Conservation (phyloP, 2,113 vertebrate species). For the Romanogobio albipinnatus region DNA sequence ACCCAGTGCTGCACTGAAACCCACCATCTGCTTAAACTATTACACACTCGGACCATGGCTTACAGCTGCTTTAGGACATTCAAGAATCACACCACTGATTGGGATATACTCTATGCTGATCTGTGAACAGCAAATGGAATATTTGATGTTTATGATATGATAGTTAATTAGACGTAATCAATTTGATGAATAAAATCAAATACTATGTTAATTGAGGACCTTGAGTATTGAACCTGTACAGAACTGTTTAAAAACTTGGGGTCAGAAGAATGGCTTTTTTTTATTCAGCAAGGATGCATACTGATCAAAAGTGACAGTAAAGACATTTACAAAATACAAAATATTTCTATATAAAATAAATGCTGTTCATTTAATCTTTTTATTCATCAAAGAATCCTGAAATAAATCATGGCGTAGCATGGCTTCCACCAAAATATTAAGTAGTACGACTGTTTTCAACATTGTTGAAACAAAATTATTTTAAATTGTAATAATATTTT, state of each 20-base stretch:
- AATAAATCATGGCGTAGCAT: not conserved
- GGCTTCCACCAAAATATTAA: not conserved
- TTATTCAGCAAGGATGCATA: not conserved
- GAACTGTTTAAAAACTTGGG: not conserved
- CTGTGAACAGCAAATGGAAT: not conserved
- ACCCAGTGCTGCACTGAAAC: slow-evolving; percentile 35
- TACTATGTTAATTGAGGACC: not conserved
- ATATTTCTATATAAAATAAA: not conserved
- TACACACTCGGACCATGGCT: not conserved
- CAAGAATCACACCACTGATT: not conserved
- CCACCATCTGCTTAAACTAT: slow-evolving; percentile 15
- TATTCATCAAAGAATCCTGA: not conserved
- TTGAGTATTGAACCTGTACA: not conserved
- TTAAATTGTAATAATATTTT: not conserved
- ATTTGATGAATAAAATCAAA: not conserved
- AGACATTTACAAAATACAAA: not conserved
- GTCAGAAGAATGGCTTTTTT: not conserved
- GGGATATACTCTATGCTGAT: not conserved
- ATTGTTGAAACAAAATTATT: not conserved
- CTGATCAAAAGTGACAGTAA: not conserved
- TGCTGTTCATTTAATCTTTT: not conserved
- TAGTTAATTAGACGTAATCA: not conserved
- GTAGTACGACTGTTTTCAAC: not conserved
- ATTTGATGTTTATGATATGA: no score
- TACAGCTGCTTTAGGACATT: not conserved